Base-by-base conservation (phyloP, 2,113 vertebrate species). In the Heloderma charlesbogerti region DNA sequence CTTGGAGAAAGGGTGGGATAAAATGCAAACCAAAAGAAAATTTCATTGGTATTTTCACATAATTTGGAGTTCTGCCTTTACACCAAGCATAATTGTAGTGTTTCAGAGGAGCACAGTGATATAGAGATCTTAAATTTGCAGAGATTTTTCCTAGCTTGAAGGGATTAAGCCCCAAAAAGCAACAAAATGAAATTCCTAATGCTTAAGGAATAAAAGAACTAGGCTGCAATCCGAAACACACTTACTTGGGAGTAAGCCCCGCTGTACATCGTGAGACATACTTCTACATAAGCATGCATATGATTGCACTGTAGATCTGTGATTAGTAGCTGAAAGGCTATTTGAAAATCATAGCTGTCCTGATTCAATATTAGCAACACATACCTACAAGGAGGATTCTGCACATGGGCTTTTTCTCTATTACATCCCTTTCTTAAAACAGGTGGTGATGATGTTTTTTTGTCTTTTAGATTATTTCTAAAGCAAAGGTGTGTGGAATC, bases 401-500 rank as follows among this genome's bases (percentile, higher is more conserved):
- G 60, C 48, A 15, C 1, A 4, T 45, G 29, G 37, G n/a, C 0
- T 71, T 27, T 18, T 94, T 84, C 0, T 60, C 5, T 13, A 13
- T 54, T 86, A 6, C 91, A 12, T 84, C 1, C 29, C 51, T 92
- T 77, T 88, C 69, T 45, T 92, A 81, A 51, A 91, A 6, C 40
- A 84, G 25, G 0, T 69, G 3, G 9, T 40, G 74, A 0, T 0
- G 0, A 90, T 82, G 86, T 88, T 75, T 85, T 90, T 93, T 94
- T 82, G 27, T 80, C n/a, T 37, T 74, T 45, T 90, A 99, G 99
- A 95, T 97, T 34, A 94, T 99, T 95, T 97, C 98, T 40, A 93
- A 98, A 6, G 99, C 98, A 51, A 97, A 97, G 95, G 98, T 99
- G 20, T 98, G 98, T 96, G 98, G 97, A 82, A 97, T 98, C 83